A percentile compares a stretch with the other conserved stretches of the same genome.
Evolutionary conservation across 1,140 invertebrate genomes (phyloP).

Genomic region (Halesus radiatus): DNA sequence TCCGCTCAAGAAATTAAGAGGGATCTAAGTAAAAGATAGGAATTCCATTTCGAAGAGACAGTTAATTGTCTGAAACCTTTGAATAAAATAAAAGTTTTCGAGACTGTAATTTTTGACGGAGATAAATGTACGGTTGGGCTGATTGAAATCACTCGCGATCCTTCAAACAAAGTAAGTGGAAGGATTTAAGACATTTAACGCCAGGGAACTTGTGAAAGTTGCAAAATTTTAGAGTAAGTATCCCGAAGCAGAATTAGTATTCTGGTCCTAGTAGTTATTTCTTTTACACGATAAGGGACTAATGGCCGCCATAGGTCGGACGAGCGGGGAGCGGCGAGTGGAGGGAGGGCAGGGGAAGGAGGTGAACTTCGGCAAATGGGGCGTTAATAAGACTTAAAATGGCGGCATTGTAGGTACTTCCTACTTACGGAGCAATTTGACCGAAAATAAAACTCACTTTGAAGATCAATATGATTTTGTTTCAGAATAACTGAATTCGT

Average conservation of each 20-base stretch:
- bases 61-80: slow-evolving; percentile 30
- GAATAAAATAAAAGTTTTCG: slow-evolving; percentile 20
- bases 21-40: slow-evolving; percentile 9
- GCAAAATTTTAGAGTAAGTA: slow-evolving; percentile 40
- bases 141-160: slow-evolving; percentile 39
- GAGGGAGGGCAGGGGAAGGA: not conserved
- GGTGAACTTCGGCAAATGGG: slow-evolving; percentile 51
- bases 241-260: slow-evolving; percentile 43
- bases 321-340: slow-evolving; percentile 30
- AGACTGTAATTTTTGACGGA: slow-evolving; percentile 34
- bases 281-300: slow-evolving; percentile 52
- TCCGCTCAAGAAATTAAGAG: slow-evolving; percentile 5
- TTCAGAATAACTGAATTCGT: too few relatives aligned
- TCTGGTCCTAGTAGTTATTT: slow-evolving; percentile 47
- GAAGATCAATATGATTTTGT: not conserved
- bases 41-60: slow-evolving; percentile 1
- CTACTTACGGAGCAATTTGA: slow-evolving; percentile 24
- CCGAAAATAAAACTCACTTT: slow-evolving; percentile 14
- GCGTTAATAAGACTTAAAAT: slow-evolving; percentile 51
- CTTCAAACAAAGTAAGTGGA: slow-evolving; percentile 28
- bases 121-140: slow-evolving; percentile 31
- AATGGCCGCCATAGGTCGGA: slow-evolving; percentile 41
- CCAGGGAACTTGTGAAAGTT: slow-evolving; percentile 10
- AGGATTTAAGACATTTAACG: slow-evolving; percentile 41
- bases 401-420: slow-evolving; percentile 2